Evolutionary conservation across 1,140 invertebrate genomes (phyloP), one percentile per base, ranked within the genome.

Genomic region (Lysiphlebus fabarum): DNA sequence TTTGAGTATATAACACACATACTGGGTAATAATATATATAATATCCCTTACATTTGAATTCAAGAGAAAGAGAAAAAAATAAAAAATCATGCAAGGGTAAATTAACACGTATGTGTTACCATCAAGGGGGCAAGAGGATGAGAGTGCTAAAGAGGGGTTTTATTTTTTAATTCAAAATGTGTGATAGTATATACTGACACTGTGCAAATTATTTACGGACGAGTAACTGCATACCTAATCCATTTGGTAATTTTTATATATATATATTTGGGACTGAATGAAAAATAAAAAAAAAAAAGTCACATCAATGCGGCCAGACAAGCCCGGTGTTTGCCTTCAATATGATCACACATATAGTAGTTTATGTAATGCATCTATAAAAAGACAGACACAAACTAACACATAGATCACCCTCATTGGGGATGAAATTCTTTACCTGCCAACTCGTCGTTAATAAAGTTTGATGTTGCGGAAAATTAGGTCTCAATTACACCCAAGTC

Each of bases 391-490:
- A 26, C 17, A 26, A 26, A 26, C 17, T 26, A 26, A 34, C 47
- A 33, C 36, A 51, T 7, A 38, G 1, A 7, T 14, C 36, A 37
- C 49, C 49, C 49, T 34, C 36, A 34, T 7, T 6, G 36, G 34
- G 11, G 49, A 51, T 9, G 11, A 26, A 49, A 63, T 63, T 63
- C 62, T 63, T 63, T 63, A 63, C 58, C 61, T 60, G 60, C 56
- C 62, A 60, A 48, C 64, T 65, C 56, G 61, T 61, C 57, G 62
- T 77, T 75, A 75, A 76, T 77, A 74, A 75, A 70, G 71, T 61
- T 69, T 69, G 68, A 77, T 76, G 72, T 72, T 59, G 70, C 72
- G 72, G 70, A 75, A 78, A 78, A 78, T 75, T 75, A 77, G 70
- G 67, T 74, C 70, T 71, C 71, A 75, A 75, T 77, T 77, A 76